Base-by-base conservation (phyloP, 2,797 vertebrate species). In the Aplochiton taeniatus region DNA sequence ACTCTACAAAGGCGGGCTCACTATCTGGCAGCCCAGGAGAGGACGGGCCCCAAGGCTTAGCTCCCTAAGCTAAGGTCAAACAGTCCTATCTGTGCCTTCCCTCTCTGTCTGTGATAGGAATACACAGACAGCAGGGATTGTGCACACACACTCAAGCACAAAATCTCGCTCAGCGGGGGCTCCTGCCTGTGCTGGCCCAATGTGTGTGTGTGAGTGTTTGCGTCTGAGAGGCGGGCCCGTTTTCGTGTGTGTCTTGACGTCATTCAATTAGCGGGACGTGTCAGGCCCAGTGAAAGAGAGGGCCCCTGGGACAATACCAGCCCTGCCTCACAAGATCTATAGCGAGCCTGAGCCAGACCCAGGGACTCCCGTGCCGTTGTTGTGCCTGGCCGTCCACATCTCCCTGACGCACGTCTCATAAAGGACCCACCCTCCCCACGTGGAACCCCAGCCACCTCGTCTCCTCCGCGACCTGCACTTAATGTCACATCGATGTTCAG, bases 31-130 rank as follows among this genome's bases (percentile, higher is more conserved):
- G 54, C 54, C 9, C 19, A 31, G 54, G 9, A 19, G 44, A 61
- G 56, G 53, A 41, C n/a, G 10, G 18, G 6, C 31, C 31, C 31
- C n/a, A n/a, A 6, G 31, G 31, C 31, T 31, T 45, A 52, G 55
- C 16, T 63, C 60, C 62, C 66, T 52, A 45, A 66, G 66, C 42
- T 69, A 73, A 79, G 76, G 76, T 69, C 76, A 75, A 63, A 63
- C 46, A 10, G 61, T 73, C 70, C 70, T 70, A 70, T 73, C 65
- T 31, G 31, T 31, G 31, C 31, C 31, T 31, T 31, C 59, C 46
- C 73, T 68, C 51, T 63, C 51, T 47, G 57, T 64, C 44, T 50
- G 58, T 43, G n/a, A 41, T 10, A 53, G 45, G 14, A 13, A 18
- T 56, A 19, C 51, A 54, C 43, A 49, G 11, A 48, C 52, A 61